Evolutionary conservation across 2,888 invertebrate genomes (phyloP).

Genomic region (Bhutanitis thaidina): DNA sequence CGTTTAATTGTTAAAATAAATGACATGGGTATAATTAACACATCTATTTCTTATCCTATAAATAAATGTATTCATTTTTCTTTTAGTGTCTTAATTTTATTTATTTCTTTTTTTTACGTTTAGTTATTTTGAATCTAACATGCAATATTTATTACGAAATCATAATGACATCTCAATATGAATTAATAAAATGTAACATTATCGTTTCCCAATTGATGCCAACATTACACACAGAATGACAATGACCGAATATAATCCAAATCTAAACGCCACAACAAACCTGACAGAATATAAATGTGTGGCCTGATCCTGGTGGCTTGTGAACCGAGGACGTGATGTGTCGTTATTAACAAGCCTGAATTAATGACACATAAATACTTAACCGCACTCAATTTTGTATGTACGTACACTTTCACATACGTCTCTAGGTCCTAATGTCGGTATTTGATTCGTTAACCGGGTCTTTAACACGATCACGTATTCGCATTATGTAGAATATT

Average conservation of each 20-base stretch:
- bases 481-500: conserved; percentile 48
- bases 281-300: conserved; percentile 72
- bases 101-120: too few species aligned
- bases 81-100: too few species aligned
- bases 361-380: conserved; percentile 72
- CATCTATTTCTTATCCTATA: too few species aligned
- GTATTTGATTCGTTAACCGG: conserved; percentile 34
- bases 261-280: conserved; percentile 69
- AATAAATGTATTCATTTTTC: too few species aligned
- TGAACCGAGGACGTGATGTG: conserved; percentile 76
- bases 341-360: conserved; percentile 72
- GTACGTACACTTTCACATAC: conserved; percentile 49
- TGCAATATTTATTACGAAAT: background rate
- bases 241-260: conserved; percentile 76
- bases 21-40: background rate
- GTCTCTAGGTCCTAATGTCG: conserved; percentile 28
- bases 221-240: conserved; percentile 63
- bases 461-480: conserved; percentile 37
- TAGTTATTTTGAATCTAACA: too few species aligned
- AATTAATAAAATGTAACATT: conserved; percentile 52
- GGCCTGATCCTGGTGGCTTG: conserved; percentile 63
- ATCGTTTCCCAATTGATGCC: conserved; percentile 67
- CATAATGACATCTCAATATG: conserved; percentile 20
- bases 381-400: conserved; percentile 27
- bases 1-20: conserved; percentile 11